Percentiles rank a stretch among this genome's conserved stretches.
phyloP scores from a whole-genome alignment of 1,140 invertebrate species.

The Cardiocondyla obscurior region DNA sequence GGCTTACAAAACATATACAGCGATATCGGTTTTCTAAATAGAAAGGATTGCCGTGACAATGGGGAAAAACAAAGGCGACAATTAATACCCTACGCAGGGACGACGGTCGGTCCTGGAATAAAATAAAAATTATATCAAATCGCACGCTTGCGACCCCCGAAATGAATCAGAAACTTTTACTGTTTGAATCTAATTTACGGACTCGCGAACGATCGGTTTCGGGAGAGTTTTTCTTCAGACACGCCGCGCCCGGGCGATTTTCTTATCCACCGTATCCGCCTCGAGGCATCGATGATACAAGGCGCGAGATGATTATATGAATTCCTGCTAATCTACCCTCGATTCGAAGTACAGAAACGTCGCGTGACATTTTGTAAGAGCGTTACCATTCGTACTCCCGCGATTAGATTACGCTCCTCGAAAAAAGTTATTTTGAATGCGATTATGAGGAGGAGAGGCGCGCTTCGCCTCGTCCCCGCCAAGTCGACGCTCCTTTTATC shows the following conservation, averaged over 20 bases:
- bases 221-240: not conserved
- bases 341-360: not conserved
- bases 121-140: no score
- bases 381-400: not conserved
- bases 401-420: constrained; percentile 44
- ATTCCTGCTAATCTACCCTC: not conserved
- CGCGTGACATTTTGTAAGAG: constrained; percentile 31
- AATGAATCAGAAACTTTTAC: no score
- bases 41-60: not conserved
- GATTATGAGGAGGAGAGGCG: not conserved
- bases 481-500: not conserved
- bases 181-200: not conserved
- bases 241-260: not conserved
- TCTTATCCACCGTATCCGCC: not conserved
- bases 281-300: not conserved
- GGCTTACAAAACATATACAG: no score
- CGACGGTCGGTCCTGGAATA: no score
- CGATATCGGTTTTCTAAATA: not conserved
- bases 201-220: not conserved
- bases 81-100: no score
- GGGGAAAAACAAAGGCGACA: no score
- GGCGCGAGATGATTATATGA: not conserved
- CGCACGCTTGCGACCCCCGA: no score
- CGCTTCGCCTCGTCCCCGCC: not conserved
- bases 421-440: constrained; percentile 35